These are phyloP conservation scores for Artibeus lituratus DNA, from an alignment of 2,797 vertebrate genomes.

Conservation along the genomic window DNA sequence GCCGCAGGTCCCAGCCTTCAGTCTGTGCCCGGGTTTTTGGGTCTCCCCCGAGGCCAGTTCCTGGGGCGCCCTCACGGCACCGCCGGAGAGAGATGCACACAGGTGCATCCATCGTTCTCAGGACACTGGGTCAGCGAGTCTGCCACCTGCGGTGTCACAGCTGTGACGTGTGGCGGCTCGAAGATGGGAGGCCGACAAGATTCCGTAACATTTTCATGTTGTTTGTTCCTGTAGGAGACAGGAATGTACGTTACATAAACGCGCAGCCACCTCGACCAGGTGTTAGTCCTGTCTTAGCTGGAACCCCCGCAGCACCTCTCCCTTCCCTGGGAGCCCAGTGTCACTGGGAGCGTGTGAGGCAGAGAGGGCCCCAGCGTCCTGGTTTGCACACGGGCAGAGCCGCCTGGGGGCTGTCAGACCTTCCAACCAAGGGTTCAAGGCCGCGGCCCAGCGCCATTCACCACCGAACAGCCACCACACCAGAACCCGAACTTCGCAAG, in stretches of 20 bases:
- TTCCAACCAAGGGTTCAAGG: neutral
- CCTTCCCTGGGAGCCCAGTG: neutral
- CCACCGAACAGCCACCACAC: no score
- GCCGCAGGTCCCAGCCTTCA: no score
- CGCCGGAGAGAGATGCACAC: neutral
- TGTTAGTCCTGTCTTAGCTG: neutral
- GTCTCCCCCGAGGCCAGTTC: no score
- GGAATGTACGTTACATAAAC: fast-evolving
- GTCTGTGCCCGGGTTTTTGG: no score
- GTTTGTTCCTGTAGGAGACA: neutral
- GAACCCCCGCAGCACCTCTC: neutral
- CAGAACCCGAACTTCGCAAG: neutral
- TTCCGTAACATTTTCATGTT: neutral
- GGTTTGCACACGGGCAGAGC: neutral
- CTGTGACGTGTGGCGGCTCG: neutral
- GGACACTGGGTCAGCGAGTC: neutral
- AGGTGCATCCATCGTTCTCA: no score
- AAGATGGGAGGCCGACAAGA: neutral
- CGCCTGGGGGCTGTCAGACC: neutral
- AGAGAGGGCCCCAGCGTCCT: neutral
- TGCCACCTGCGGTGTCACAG: no score
- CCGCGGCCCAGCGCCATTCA: neutral
- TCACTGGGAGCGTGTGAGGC: neutral
- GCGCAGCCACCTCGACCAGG: neutral
- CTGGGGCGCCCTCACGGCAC: no score